Base-by-base conservation (phyloP, 92 coral and sea anemone species). In the Galaxea fascicularis region DNA sequence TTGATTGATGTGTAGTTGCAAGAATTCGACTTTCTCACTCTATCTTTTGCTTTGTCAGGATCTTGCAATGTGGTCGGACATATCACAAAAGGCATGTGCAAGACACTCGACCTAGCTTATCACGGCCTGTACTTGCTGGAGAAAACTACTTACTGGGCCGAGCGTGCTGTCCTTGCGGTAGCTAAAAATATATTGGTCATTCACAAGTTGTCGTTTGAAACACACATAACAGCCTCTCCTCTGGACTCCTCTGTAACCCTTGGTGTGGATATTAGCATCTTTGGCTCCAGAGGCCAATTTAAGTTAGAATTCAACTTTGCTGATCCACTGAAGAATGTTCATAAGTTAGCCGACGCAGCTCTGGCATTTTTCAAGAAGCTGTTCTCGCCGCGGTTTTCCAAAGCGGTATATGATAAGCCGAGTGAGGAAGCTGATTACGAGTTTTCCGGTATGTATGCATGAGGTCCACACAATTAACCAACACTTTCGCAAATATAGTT, bases 71-170 rank as follows among this genome's bases (percentile, higher is more conserved):
- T 91, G 16, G 82, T 74, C 44, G 92, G 92, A 49, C 97, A 93
- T 66, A 82, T 93, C 72, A 88, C 94, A 53, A 93, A 88, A 73
- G 97, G 97, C 20, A 80, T 89, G 73, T 93, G 97, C 85, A 90
- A 88, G 71, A 64, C 90, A 2, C 82, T 93, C 27, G 97, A 93
- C 59, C 27, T 85, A 18, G 97, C 97, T 54, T 91, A 91, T 24
- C 73, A 65, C 20, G 94, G 91, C 8, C 80, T 93, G 28, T 85
- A 86, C 87, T 28, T 85, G 17, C 86, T 93, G 24, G 97, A 93
- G 47, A 83, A 87, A 21, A 68, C 87, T 45, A 84, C 94, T 1
- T 93, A 91, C 88, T 93, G 97, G 97, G 90, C 93, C 60, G 91
- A 93, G 71, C 91, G 72, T 27, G 97, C 97, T 13, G 84, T 92